Percentiles rank a stretch among this genome's conserved stretches.
Evolutionary conservation across 2,113 vertebrate species (phyloP).

Genomic region (Rhombomys opimus): DNA sequence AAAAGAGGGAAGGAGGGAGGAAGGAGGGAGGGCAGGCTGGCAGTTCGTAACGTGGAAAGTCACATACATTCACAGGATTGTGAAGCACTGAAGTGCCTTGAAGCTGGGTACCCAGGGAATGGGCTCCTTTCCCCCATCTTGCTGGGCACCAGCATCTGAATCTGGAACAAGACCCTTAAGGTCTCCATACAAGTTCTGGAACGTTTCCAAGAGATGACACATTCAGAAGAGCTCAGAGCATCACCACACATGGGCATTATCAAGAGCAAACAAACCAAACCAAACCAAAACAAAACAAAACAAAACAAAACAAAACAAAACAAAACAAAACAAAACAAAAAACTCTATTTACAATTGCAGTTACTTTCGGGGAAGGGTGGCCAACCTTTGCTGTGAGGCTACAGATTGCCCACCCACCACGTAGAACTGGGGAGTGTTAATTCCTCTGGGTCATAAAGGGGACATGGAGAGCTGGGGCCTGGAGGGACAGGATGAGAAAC

Average conservation of each 20-base stretch:
- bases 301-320: background rate
- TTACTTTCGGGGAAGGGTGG: background rate
- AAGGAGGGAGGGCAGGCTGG: background rate
- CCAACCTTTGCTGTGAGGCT: background rate
- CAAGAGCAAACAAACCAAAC: background rate
- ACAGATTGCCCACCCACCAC: background rate
- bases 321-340: background rate
- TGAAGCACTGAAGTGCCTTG: background rate
- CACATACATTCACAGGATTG: background rate
- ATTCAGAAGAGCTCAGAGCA: background rate
- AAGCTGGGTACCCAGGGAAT: background rate
- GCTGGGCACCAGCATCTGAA: background rate
- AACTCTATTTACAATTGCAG: background rate
- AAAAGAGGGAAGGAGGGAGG: background rate
- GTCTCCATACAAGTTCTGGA: background rate
- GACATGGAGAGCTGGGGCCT: background rate
- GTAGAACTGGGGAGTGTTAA: background rate
- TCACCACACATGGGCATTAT: background rate
- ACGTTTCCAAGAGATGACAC: background rate
- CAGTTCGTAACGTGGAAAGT: background rate
- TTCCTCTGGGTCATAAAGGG: background rate
- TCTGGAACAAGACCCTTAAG: background rate
- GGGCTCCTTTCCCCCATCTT: background rate
- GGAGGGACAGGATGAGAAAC: background rate
- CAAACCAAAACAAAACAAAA: background rate